Evolutionary conservation across 2,888 invertebrate genomes (phyloP).

Genomic region (Anoplius nigerrimus): DNA sequence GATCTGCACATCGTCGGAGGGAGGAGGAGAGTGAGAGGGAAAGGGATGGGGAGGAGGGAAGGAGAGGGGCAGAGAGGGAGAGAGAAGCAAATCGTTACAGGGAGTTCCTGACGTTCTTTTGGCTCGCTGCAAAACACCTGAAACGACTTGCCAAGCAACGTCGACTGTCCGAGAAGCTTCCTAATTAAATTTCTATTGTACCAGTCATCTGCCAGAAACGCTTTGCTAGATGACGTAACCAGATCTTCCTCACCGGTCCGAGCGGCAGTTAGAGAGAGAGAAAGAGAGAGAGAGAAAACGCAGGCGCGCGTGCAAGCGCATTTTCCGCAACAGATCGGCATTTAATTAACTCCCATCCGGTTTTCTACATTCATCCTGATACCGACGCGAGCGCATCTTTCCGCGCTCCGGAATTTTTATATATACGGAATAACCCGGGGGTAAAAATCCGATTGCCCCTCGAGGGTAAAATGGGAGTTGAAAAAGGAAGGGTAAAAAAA

Average conservation of each 20-base stretch:
- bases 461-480: conserved; percentile 16
- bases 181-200: conserved; percentile 50
- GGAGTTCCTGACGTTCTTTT: no score
- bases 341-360: conserved; percentile 23
- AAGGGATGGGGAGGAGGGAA: background rate
- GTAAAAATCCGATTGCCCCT: conserved; percentile 32
- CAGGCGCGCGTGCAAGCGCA: background rate
- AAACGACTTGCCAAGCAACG: no score
- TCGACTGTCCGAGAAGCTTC: conserved; percentile 9
- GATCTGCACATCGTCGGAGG: background rate
- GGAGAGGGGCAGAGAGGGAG: background rate
- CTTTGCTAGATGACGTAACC: background rate
- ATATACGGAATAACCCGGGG: conserved; percentile 1
- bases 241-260: background rate
- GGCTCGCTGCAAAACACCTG: no score
- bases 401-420: conserved; percentile 21
- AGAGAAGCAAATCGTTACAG: conserved; percentile 18
- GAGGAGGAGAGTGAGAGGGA: background rate
- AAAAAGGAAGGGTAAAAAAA: no score
- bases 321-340: conserved; percentile 8
- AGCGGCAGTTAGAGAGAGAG: no score
- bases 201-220: conserved; percentile 27
- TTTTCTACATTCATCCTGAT: background rate
- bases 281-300: no score
- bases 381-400: background rate